Base-by-base conservation (phyloP, 2,113 vertebrate genomes). In the Gadus macrocephalus region DNA sequence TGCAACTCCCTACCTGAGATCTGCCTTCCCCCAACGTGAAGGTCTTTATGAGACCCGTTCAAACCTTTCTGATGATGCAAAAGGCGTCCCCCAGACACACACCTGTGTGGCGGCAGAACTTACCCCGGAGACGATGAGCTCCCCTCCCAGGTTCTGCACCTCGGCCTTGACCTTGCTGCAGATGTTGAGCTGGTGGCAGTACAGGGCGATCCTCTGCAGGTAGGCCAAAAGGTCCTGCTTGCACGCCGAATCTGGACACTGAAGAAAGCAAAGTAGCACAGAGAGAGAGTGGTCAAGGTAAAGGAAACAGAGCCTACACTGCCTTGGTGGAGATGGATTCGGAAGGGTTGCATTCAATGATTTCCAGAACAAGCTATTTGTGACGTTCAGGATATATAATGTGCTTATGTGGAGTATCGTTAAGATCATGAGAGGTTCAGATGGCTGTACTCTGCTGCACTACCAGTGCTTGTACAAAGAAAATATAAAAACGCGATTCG, bases 131-230 rank as follows among this genome's bases (percentile, higher is more conserved):
- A 98, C 97, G 0, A 99, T 97, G 58, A 99, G 94, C 86, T 99
- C 97, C 77, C 97, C 97, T 0, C 97, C 97, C 1, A 99, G 95
- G 87, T 98, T 98, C 83, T 99, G 97, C 53, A 99, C 97, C 87
- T 99, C 97, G 0, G 97, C 97, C 81, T 99, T 99, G 81, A 99
- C 97, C 86, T 99, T 99, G 90, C 97, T 99, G 83, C 97, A 99
- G 82, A 99, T 99, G 83, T 99, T 99, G 78, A 99, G 94, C 90
- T 99, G 97, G 82, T 99, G 96, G 87, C 97, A 99, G 83, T 96
- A 99, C 25, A 99, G 92, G 0, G 97, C 96, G 8, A 99, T 98
- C 81, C 97, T 96, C 88, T 99, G 96, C 79, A 99, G 93, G 86
- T 99, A 98, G 56, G 96, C 97, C 69, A 98, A 89, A 62, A 99